These are phyloP conservation scores for Mus spretus DNA, from an alignment of 2,797 vertebrate genomes.

Conservation along the genomic window DNA sequence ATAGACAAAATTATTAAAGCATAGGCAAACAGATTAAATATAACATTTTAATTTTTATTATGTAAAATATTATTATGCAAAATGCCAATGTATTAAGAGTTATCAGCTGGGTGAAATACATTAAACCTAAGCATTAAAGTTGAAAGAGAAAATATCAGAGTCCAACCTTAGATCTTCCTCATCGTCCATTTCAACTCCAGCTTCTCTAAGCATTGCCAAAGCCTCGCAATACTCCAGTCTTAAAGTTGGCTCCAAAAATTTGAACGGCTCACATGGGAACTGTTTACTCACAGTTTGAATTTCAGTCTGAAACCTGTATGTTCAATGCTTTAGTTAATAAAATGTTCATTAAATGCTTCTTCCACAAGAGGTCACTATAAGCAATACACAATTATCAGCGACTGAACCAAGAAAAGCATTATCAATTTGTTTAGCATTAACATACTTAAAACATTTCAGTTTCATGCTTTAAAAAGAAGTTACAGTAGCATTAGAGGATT, in stretches of 20 bases:
- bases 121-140: conserved; percentile 38
- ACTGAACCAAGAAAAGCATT: conserved; percentile 64
- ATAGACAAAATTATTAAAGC: conserved; percentile 35
- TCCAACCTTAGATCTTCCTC: conserved; percentile 98
- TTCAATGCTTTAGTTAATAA: conserved; percentile 46
- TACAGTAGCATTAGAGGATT: conserved; percentile 49
- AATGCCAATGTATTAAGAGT: conserved; percentile 46
- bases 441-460: conserved; percentile 68
- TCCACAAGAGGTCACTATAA: conserved; percentile 88
- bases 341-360: conserved; percentile 58
- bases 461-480: neutral
- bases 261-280: conserved; percentile 97
- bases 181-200: conserved; percentile 98
- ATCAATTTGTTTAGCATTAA: conserved; percentile 69
- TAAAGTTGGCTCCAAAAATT: conserved; percentile 98
- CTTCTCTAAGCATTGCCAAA: conserved; percentile 96
- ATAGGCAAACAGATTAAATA: conserved; percentile 28
- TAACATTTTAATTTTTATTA: conserved; percentile 46
- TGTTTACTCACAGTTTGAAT: conserved; percentile 97
- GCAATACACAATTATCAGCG: conserved; percentile 70
- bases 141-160: conserved; percentile 45
- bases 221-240: conserved; percentile 96
- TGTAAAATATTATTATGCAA: conserved; percentile 32
- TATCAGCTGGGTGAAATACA: conserved; percentile 38
- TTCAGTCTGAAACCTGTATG: conserved; percentile 96